A percentile compares a stretch with the other conserved stretches of the same genome.
phyloP scores from a whole-genome alignment of 2,888 invertebrate species.

The Amphipyra berbera region DNA sequence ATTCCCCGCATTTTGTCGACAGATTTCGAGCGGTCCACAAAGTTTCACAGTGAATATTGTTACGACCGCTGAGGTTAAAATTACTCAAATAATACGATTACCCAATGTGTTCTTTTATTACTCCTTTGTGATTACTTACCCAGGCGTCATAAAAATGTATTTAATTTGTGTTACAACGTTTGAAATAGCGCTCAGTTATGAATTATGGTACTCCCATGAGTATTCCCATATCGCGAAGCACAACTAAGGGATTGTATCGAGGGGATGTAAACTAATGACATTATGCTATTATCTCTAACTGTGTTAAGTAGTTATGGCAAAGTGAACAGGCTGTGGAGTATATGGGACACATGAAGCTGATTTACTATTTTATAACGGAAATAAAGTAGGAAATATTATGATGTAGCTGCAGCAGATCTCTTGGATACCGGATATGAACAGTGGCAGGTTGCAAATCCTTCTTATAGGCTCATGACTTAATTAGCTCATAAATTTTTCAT shows the following conservation, averaged over 20 bases:
- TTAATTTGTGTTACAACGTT: constrained; percentile 35
- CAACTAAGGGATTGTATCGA: constrained; percentile 14
- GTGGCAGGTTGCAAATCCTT: too few relatives aligned
- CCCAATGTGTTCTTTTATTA: constrained; percentile 50
- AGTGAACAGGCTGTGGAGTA: constrained; percentile 14
- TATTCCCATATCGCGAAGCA: constrained; percentile 3
- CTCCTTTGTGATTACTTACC: constrained; percentile 41
- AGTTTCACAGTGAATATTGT: constrained; percentile 54
- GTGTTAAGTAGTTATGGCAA: constrained; percentile 27
- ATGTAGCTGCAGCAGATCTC: too few relatives aligned
- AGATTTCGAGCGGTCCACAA: constrained; percentile 46
- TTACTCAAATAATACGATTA: constrained; percentile 58
- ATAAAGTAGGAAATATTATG: neutral
- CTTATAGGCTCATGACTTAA: too few relatives aligned
- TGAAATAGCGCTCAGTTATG: constrained; percentile 43
- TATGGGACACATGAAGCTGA: constrained; percentile 15
- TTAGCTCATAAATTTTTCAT: too few relatives aligned
- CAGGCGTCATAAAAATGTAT: constrained; percentile 48
- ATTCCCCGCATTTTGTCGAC: constrained; percentile 45
- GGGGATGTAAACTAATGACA: constrained; percentile 45
- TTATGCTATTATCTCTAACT: constrained; percentile 45
- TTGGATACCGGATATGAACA: too few relatives aligned
- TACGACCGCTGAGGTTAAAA: constrained; percentile 55
- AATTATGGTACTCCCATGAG: constrained; percentile 22
- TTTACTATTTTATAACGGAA: neutral